Conservation (phyloP, 2,797 vertebrate genomes). For the Denticeps clupeoides region DNA sequence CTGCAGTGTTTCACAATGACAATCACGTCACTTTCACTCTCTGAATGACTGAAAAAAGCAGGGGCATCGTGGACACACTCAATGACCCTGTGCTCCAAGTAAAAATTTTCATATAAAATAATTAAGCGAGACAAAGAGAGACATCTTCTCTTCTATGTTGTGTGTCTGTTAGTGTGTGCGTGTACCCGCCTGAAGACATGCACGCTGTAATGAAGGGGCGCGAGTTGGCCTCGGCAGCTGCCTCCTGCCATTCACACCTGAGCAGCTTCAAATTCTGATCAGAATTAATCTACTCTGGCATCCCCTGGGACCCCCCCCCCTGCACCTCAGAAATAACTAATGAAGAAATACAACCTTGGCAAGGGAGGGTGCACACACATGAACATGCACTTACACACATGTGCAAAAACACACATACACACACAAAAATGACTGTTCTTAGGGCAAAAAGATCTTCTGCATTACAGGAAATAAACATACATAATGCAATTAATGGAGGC, state of each 20-base stretch:
- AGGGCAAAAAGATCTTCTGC: slow-evolving; percentile 1
- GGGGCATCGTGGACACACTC: too few species aligned
- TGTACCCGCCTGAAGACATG: slow-evolving; percentile 40
- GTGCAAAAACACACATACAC: background rate
- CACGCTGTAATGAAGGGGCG: slow-evolving; percentile 41
- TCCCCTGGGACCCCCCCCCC: slow-evolving; percentile 66
- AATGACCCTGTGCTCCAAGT: too few species aligned
- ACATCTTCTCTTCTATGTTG: too few species aligned
- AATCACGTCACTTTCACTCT: too few species aligned
- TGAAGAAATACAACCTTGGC: slow-evolving; percentile 79
- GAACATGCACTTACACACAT: background rate
- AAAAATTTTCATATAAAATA: too few species aligned
- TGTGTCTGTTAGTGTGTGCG: slow-evolving; percentile 61
- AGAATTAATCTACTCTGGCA: slow-evolving; percentile 87
- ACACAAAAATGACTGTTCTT: background rate
- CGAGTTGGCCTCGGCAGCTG: slow-evolving; percentile 72
- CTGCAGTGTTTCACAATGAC: too few species aligned
- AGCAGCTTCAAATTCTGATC: slow-evolving; percentile 72
- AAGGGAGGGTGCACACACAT: slow-evolving; percentile 27
- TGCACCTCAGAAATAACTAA: slow-evolving; percentile 55
- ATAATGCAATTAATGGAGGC: too few species aligned
- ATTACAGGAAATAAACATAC: slow-evolving; percentile 23
- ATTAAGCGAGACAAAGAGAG: too few species aligned
- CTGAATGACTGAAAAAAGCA: too few species aligned
- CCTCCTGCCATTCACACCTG: slow-evolving; percentile 83